Evolutionary conservation across 2,888 invertebrate species (phyloP), one percentile per base, ranked within the genome.

Genomic region (Aleiodes leptofemur): DNA sequence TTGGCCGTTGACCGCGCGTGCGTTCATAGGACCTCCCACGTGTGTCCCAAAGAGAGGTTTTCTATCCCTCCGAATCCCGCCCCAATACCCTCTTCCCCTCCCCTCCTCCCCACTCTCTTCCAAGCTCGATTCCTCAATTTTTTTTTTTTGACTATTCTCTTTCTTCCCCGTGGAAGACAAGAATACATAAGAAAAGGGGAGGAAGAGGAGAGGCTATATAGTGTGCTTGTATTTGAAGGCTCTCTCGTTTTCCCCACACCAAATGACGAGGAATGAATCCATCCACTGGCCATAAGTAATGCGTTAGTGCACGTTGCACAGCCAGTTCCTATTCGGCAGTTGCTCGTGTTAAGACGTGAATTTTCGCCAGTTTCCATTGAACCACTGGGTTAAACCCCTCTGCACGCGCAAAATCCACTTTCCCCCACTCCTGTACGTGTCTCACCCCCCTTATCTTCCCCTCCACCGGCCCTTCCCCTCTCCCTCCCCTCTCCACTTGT

Each of bases 321-420:
- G 80, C 82, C 86, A 87, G 87, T 87, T 83, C 82, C 82, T 82
- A 82, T 83, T 83, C 82, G 82, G 83, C 83, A 83, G 83, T 83
- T 84, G 83, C 78, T 78, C 73, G 77, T 79, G 77, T 74, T 69
- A 53, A 53, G 61, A 53, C 59, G 61, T 53, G 56, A 11, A 16
- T 53, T 50, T 64, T 14, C 23, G 48, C 59, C 69, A 31, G 31
- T 51, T 78, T 78, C 48, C 11, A 68, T 51, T n/a, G 31, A 68
- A 68, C 31, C 74, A 69, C 71, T 57, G 74, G 43, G 23, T 23
- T 23, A 23, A 23, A 23, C 9, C 43, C 64, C 70, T 51, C 72
- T 56, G 59, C 38, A 31, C 73, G 38, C 61, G 38, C 43, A 14
- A 16, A 7, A 43, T 48, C 76, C 76, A 53, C 73, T 78, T 78